phyloP scores from a whole-genome alignment of 2,113 vertebrate genomes.

The Lycaon pictus region DNA sequence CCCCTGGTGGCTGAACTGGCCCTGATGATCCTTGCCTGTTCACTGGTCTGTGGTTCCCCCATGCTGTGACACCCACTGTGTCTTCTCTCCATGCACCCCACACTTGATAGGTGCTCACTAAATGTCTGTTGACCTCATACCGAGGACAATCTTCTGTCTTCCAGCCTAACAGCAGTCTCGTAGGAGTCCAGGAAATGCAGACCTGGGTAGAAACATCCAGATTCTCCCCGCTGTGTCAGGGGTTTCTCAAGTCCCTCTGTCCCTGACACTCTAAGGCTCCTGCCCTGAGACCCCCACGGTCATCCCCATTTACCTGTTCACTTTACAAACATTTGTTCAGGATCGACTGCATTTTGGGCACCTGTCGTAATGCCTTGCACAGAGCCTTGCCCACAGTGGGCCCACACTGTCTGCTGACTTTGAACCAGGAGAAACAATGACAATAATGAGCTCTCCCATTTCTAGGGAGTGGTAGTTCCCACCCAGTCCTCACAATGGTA shows the following conservation, averaged over 20 bases:
- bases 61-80: not conserved
- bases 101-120: not conserved
- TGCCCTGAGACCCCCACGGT: not conserved
- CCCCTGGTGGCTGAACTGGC: accelerated
- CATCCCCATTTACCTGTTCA: too few species aligned
- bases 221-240: not conserved
- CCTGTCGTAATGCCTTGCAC: accelerated
- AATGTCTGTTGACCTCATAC: not conserved
- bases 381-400: not conserved
- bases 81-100: not conserved
- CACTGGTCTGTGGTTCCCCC: not conserved
- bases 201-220: not conserved
- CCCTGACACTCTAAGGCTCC: too few species aligned
- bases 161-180: not conserved
- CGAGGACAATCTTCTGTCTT: not conserved
- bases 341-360: not conserved
- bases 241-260: not conserved
- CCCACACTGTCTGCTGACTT: not conserved
- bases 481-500: not conserved
- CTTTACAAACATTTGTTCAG: not conserved
- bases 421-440: not conserved
- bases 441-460: not conserved
- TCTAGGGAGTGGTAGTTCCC: not conserved
- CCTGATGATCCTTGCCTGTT: not conserved
- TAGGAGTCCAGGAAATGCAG: not conserved